Evolutionary conservation across 2,888 invertebrate genomes (phyloP).

Genomic region (Pristionchus japonicus): DNA sequence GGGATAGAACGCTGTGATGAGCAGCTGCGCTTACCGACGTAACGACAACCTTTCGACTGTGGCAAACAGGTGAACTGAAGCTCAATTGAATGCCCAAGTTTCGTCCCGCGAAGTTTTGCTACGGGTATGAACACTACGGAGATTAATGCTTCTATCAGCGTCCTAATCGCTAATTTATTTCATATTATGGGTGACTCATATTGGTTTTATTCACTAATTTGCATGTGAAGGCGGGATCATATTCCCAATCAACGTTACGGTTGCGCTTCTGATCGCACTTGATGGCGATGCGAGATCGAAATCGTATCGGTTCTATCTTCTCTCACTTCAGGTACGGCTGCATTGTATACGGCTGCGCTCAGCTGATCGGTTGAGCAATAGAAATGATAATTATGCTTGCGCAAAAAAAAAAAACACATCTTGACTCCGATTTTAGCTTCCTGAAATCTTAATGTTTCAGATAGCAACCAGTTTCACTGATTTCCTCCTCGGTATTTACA

Average conservation of each 20-base stretch:
- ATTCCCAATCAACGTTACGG: not conserved
- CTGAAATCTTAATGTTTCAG: not conserved
- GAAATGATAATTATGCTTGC: not conserved
- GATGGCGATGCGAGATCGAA: not conserved
- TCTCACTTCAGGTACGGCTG: not conserved
- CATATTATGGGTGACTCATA: not conserved
- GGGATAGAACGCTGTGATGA: too few relatives aligned
- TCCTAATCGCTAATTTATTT: not conserved
- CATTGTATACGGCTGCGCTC: too few relatives aligned
- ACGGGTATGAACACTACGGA: not conserved
- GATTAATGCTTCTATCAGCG: not conserved
- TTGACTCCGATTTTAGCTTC: not conserved
- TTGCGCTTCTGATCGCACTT: not conserved
- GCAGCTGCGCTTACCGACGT: too few relatives aligned
- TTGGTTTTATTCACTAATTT: not conserved
- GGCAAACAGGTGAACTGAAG: too few relatives aligned
- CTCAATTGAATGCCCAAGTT: too few relatives aligned
- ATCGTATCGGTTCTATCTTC: not conserved
- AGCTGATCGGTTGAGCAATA: too few relatives aligned
- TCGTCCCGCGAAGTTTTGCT: too few relatives aligned
- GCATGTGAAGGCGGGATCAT: not conserved
- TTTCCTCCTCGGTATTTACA: not conserved
- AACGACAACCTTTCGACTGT: too few relatives aligned
- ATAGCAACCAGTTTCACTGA: not conserved
- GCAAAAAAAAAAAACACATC: not conserved